A percentile compares a stretch with the other conserved stretches of the same genome.
Evolutionary conservation across 2,113 vertebrate genomes (phyloP).

Genomic region (Rhinopomastus cyanomelas): DNA sequence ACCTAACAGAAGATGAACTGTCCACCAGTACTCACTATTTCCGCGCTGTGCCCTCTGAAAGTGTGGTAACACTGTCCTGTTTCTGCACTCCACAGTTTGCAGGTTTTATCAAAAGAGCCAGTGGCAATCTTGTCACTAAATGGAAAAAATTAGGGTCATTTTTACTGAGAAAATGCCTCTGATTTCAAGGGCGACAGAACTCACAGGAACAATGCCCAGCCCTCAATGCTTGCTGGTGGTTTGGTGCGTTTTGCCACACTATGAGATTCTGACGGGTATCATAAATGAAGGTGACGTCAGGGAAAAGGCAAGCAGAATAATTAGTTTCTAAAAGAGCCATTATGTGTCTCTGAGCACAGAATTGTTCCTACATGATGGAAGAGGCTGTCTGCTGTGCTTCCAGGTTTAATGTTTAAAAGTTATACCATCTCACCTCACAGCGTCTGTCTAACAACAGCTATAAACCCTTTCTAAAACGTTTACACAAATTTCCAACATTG

Average conservation of each 20-base stretch:
- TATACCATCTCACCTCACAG: background rate
- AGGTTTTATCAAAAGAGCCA: slow-evolving; percentile 96
- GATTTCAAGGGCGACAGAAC: background rate
- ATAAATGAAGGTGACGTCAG: background rate
- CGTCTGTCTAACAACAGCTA: background rate
- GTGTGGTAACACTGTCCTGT: slow-evolving; percentile 92
- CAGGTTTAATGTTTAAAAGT: background rate
- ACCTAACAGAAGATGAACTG: background rate
- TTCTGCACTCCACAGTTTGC: slow-evolving; percentile 90
- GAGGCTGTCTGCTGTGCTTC: background rate
- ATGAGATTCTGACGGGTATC: background rate
- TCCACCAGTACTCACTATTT: slow-evolving; percentile 85
- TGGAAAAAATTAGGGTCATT: background rate
- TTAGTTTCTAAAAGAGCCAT: background rate
- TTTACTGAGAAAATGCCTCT: background rate
- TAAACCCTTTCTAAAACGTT: background rate
- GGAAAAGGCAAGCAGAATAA: background rate
- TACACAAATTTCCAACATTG: background rate
- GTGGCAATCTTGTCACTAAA: slow-evolving; percentile 95
- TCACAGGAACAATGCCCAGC: background rate
- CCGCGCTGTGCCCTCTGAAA: slow-evolving; percentile 88
- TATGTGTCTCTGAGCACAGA: background rate
- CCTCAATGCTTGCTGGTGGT: background rate
- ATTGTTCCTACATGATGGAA: background rate
- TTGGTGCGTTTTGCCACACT: background rate